A percentile compares a stretch with the other conserved stretches of the same genome.
These are phyloP conservation scores for Zaprionus bogoriensis DNA, from an alignment of 2,888 invertebrate species.

Conservation along the genomic window DNA sequence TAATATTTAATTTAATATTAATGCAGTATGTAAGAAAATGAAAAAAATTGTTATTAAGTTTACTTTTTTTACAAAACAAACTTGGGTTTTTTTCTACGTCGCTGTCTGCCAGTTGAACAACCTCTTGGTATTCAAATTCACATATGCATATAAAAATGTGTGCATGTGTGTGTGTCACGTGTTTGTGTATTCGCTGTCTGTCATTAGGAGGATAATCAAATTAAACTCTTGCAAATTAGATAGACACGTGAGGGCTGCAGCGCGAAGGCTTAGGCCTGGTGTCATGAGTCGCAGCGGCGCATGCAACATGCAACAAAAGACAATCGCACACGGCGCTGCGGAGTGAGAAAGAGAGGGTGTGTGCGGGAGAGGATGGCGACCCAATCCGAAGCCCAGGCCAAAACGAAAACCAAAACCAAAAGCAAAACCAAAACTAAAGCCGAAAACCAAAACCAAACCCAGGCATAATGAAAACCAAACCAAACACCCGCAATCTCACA, in stretches of 20 bases:
- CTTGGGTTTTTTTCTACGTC: too few relatives aligned
- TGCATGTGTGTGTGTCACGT: background rate
- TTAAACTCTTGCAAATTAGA: constrained; percentile 59
- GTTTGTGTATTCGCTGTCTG: constrained; percentile 3
- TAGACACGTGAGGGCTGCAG: constrained; percentile 48
- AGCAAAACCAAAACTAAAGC: constrained; percentile 8
- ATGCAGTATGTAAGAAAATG: too few relatives aligned
- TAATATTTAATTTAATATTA: too few relatives aligned
- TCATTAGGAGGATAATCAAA: constrained; percentile 50
- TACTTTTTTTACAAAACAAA: too few relatives aligned
- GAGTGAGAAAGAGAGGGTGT: constrained; percentile 7
- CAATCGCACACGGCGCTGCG: background rate
- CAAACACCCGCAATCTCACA: constrained; percentile 67
- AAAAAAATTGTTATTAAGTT: too few relatives aligned
- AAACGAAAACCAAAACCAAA: too few relatives aligned
- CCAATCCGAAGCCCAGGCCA: constrained; percentile 46
- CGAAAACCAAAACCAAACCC: constrained; percentile 45
- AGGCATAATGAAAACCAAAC: constrained; percentile 45
- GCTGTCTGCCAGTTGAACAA: too few relatives aligned
- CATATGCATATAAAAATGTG: too few relatives aligned
- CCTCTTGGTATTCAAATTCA: too few relatives aligned
- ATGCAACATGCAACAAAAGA: constrained; percentile 44
- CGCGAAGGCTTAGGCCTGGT: constrained; percentile 24
- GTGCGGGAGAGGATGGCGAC: constrained; percentile 6
- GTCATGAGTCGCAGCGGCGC: constrained; percentile 31